Base-by-base conservation (phyloP, 2,888 invertebrate species). In the Boloria selene region DNA sequence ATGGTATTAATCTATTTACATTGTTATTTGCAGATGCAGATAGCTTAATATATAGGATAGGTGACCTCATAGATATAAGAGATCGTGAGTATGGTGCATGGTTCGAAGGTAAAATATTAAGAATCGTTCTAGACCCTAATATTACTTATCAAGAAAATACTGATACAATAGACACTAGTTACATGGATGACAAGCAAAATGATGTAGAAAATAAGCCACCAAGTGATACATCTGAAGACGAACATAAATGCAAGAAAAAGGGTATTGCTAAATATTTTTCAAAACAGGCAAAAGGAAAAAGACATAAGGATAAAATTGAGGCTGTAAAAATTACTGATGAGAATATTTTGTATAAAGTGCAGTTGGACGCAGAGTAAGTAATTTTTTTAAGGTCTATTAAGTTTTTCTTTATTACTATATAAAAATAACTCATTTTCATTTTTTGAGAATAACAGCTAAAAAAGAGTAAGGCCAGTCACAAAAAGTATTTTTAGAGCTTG, bases 51-150 rank as follows among this genome's bases (percentile, higher is more conserved):
- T 95, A 93, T 75, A 83, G 85, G 74, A 74, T 93, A 61, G 95
- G 94, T 22, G 96, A 96, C 80, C 81, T 94, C 0, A 86, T 97
- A 64, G 96, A 97, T 82, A 93, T 94, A 60, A 88, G 92, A 65
- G 93, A 95, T 75, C 77, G 81, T n/a, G 88, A 91, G 59, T 87
- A 92, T 75, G 96, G 96, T 7, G 94, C 95, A 10, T 97, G 96
- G 96, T 94, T 94, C 82, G 96, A 96, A 85, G 96, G 94, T 0
- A 93, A 91, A 77, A 92, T 95, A 70, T 73, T 88, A 1, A 88
- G 91, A 72, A 94, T 95, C 72, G 90, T 93, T 0, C 78, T 81
- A 42, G 83, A 90, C 59, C 87, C 88, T 4, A 60, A 70, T 60
- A 64, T 70, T 53, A 73, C 69, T 31, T 70, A 66, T 61, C 69